A percentile compares a stretch with the other conserved stretches of the same genome.
These are phyloP conservation scores for Dermochelys coriacea DNA, from an alignment of 2,797 vertebrate species.

Conservation along the genomic window DNA sequence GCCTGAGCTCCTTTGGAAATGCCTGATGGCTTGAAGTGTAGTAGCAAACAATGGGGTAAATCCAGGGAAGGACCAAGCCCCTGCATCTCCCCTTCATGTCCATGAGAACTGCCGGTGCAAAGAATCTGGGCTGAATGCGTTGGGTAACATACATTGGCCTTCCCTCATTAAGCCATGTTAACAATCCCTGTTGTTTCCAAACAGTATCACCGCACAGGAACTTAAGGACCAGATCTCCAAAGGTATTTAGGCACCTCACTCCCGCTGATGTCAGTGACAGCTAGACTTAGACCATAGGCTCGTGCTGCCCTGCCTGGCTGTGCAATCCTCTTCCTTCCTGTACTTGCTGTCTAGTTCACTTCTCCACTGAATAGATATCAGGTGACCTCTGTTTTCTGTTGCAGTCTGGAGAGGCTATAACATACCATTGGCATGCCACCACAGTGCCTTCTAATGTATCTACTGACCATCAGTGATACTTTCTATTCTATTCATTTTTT, in stretches of 20 bases:
- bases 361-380: background rate
- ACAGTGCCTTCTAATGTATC: background rate
- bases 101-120: background rate
- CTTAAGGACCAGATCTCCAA: too few species aligned
- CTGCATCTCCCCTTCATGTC: background rate
- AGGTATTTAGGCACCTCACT: too few species aligned
- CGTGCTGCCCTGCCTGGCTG: background rate
- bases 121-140: rapidly evolving
- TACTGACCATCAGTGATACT: background rate
- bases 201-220: background rate
- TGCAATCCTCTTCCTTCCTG: rapidly evolving
- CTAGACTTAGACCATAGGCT: too few species aligned
- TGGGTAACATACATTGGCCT: too few species aligned
- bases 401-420: background rate
- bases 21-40: background rate
- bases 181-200: background rate
- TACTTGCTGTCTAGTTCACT: background rate
- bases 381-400: rapidly evolving
- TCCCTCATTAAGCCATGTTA: background rate
- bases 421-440: background rate
- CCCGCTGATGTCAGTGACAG: too few species aligned
- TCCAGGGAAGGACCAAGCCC: background rate
- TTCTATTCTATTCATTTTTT: slow-evolving; percentile 11
- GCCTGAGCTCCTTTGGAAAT: background rate
- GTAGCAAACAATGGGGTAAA: background rate